phyloP scores from a whole-genome alignment of 2,797 vertebrate genomes.

The Darevskia nairensis region DNA sequence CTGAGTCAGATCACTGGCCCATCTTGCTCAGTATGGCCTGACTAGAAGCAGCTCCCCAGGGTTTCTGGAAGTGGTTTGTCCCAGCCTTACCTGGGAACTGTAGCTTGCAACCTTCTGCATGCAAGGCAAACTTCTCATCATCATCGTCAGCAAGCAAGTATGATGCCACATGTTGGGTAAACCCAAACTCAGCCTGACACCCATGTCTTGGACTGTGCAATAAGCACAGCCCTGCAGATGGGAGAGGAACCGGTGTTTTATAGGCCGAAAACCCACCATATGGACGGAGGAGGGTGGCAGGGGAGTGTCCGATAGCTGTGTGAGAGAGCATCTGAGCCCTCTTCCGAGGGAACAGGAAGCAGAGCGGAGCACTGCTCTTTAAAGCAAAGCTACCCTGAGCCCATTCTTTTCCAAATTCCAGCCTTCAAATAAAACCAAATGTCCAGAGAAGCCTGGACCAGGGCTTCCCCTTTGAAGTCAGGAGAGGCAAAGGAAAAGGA shows the following conservation, averaged over 20 bases:
- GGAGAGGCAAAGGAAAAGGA: conserved; percentile 24
- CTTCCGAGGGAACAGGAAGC: background rate
- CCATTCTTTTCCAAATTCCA: background rate
- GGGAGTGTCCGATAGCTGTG: background rate
- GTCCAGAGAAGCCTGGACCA: background rate
- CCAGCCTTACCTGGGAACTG: too few relatives aligned
- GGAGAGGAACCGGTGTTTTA: background rate
- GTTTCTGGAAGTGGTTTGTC: too few relatives aligned
- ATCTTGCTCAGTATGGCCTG: too few relatives aligned
- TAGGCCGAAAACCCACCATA: background rate
- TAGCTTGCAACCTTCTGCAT: too few relatives aligned
- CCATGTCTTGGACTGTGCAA: too few relatives aligned
- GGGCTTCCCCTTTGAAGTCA: background rate
- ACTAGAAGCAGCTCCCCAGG: too few relatives aligned
- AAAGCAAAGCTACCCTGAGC: background rate
- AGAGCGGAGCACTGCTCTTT: background rate
- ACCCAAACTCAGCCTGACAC: too few relatives aligned
- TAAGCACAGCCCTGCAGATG: background rate
- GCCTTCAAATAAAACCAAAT: background rate
- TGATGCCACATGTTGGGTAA: too few relatives aligned
- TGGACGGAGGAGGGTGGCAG: background rate
- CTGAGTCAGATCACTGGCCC: too few relatives aligned
- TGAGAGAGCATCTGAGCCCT: background rate
- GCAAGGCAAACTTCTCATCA: too few relatives aligned
- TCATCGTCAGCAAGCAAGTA: too few relatives aligned